Conservation (phyloP, 1,140 invertebrate genomes). For the Pseudomyrmex gracilis region DNA sequence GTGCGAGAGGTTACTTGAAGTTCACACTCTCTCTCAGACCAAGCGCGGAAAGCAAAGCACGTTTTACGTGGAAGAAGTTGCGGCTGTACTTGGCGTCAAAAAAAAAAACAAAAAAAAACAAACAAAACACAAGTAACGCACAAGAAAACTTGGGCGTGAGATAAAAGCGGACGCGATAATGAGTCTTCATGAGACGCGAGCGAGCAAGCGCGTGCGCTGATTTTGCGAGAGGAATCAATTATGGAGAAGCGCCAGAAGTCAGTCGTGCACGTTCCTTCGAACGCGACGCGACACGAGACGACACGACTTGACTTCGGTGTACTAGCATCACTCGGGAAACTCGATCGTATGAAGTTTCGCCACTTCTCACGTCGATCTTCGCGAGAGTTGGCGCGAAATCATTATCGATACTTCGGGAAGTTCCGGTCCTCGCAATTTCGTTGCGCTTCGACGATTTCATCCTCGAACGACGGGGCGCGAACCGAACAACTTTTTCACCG, state of each 20-base stretch:
- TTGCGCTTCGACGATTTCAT: background rate
- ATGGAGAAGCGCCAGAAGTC: constrained; percentile 52
- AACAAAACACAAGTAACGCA: too few species aligned
- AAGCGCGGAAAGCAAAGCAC: background rate
- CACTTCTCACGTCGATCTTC: constrained; percentile 4
- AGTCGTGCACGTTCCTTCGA: constrained; percentile 27
- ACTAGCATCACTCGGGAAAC: background rate
- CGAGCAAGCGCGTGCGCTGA: background rate
- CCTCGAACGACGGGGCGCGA: background rate
- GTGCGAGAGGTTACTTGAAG: constrained; percentile 26
- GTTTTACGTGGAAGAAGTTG: background rate
- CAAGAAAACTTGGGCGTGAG: constrained; percentile 18
- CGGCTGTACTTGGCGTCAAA: constrained; percentile 13
- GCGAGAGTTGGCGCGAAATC: constrained; percentile 25
- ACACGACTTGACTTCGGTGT: background rate
- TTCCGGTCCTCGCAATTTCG: constrained; percentile 15
- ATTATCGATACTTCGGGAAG: constrained; percentile 49
- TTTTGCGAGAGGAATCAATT: constrained; percentile 45
- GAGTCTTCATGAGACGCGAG: background rate
- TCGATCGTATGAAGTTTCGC: constrained; percentile 42
- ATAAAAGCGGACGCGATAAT: constrained; percentile 36
- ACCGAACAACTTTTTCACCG: background rate
- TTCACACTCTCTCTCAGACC: background rate
- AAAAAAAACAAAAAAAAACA: background rate
- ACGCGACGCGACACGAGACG: constrained; percentile 8